Evolutionary conservation across 2,113 vertebrate genomes (phyloP).

Genomic region (Zingel zingel): DNA sequence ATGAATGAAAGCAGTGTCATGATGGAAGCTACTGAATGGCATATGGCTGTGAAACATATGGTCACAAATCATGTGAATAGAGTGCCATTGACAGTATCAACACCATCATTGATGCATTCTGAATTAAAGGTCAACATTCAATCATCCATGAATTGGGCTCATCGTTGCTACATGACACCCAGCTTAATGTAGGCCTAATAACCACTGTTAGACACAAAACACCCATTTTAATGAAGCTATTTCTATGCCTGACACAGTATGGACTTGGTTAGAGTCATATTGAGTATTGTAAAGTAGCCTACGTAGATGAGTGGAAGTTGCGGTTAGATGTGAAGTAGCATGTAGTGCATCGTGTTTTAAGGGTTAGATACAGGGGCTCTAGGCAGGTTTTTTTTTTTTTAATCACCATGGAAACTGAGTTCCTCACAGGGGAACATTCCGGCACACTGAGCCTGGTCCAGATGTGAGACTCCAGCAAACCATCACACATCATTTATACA

Average conservation of each 20-base stretch:
- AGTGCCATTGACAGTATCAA: not conserved
- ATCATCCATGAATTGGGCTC: not conserved
- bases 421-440: conserved; percentile 49
- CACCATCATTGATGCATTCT: not conserved
- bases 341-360: conserved; percentile 42
- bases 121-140: not conserved
- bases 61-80: not conserved
- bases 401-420: conserved; percentile 80
- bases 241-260: conserved; percentile 18
- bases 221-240: conserved; percentile 58
- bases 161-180: not conserved
- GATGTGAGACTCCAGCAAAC: conserved; percentile 61
- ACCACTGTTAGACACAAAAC: conserved; percentile 24
- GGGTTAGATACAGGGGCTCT: conserved; percentile 46
- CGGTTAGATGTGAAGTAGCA: conserved; percentile 26
- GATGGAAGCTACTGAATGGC: conserved; percentile 3
- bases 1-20: not conserved
- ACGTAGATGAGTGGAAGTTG: conserved; percentile 41
- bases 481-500: conserved; percentile 46
- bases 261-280: not conserved
- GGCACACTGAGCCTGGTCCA: conserved; percentile 43
- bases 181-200: not conserved
- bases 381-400: conserved; percentile 45
- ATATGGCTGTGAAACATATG: not conserved
- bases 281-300: not conserved